Base-by-base conservation (phyloP, 2,113 vertebrate species). In the Sorex fumeus region DNA sequence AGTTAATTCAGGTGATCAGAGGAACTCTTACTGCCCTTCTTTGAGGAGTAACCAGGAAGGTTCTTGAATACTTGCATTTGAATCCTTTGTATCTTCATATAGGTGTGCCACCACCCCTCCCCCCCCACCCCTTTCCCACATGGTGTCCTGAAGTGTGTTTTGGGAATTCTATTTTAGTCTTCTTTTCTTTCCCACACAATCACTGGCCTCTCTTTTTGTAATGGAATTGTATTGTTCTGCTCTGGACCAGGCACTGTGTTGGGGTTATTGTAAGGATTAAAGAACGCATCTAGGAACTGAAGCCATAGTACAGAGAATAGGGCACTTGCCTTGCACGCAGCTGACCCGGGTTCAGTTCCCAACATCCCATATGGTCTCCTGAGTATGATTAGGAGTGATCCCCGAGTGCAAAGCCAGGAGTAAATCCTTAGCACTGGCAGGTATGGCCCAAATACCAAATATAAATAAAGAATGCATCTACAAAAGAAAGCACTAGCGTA, bases 131-230 rank as follows among this genome's bases (percentile, higher is more conserved):
- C 9, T 64, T 27, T 25, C 25, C 23, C 43, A 69, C 64, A 47
- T 2, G 57, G 19, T n/a, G 23, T 43, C 36, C 70, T 60, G 12
- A 77, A 43, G 64, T 45, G 8, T 60, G 28, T 82, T 91, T 93
- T 64, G 50, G 57, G 8, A 82, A 78, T 78, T 67, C 64, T 45
- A 53, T 81, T 93, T 60, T 23, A 78, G n/a, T 67, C n/a, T 76
- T 93, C 69, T 88, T 88, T 93, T 25, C 30, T 88, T 27, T 72
- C 43, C 36, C 11, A 30, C 4, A 53, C 30, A 88, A 82, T 78
- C 70, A 77, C 36, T 86, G 57, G 32, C 76, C n/a, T 80, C 30
- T 90, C 64, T 62, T 90, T 75, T 94, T 77, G 83, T 62, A 87
- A 62, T 4, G 60, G 11, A 91, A n/a, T 40, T 6, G 0, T 67